These are phyloP conservation scores for Alligator mississippiensis DNA, from an alignment of 2,113 vertebrate genomes.

Conservation along the genomic window DNA sequence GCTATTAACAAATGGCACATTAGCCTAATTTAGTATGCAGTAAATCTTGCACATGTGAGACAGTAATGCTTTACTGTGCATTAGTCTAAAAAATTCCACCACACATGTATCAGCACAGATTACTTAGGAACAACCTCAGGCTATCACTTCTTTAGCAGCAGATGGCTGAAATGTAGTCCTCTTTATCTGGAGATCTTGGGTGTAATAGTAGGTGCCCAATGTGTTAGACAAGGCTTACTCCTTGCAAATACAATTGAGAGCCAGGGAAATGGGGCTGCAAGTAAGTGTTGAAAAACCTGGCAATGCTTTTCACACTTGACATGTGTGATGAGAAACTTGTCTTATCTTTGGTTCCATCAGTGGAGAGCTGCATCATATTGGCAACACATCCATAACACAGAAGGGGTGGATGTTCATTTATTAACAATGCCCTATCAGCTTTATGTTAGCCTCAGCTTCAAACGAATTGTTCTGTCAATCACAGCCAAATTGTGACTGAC, in stretches of 20 bases:
- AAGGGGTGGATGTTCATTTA: neutral
- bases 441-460: no score
- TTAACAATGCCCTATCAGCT: neutral
- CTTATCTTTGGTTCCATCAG: neutral
- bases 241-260: neutral
- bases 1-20: no score
- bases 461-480: no score
- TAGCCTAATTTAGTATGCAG: no score
- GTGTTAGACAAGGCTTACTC: neutral
- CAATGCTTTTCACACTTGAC: neutral
- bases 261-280: neutral
- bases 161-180: neutral
- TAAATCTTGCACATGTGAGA: no score
- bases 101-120: neutral
- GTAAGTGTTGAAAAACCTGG: neutral
- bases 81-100: no score
- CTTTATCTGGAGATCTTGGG: neutral
- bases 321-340: neutral
- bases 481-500: no score
- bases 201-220: neutral
- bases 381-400: neutral
- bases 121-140: neutral
- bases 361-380: neutral
- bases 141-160: neutral
- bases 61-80: no score